These are phyloP conservation scores for Parascotia fuliginaria DNA, from an alignment of 2,888 invertebrate species.

Conservation along the genomic window DNA sequence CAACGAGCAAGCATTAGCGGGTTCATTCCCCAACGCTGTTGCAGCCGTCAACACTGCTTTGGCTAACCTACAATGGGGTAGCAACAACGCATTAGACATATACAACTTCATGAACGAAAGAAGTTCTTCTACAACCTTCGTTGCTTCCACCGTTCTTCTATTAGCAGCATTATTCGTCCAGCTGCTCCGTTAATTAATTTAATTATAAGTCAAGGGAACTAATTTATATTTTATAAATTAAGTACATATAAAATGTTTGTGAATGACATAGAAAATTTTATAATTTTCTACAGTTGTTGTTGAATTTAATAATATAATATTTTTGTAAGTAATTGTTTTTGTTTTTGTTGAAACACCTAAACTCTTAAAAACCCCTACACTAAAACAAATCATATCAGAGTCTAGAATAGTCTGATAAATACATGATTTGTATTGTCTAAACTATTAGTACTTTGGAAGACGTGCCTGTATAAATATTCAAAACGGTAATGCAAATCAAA, in stretches of 20 bases:
- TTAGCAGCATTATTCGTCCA: constrained; percentile 54
- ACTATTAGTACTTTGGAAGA: too few species aligned
- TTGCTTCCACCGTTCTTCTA: constrained; percentile 58
- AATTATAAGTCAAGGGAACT: constrained; percentile 26
- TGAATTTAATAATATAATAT: too few species aligned
- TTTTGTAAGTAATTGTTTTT: too few species aligned
- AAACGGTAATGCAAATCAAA: too few species aligned
- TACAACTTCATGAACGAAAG: constrained; percentile 41
- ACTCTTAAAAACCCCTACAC: too few species aligned
- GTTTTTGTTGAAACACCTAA: too few species aligned
- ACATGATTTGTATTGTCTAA: too few species aligned
- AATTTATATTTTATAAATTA: constrained; percentile 4
- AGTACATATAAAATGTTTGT: neutral
- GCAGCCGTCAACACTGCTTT: constrained; percentile 55
- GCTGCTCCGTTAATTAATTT: constrained; percentile 51
- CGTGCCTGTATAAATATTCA: too few species aligned
- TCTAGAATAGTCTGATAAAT: too few species aligned
- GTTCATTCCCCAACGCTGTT: constrained; percentile 54
- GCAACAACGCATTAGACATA: constrained; percentile 54
- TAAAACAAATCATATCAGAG: too few species aligned
- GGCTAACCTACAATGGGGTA: constrained; percentile 69
- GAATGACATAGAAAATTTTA: neutral
- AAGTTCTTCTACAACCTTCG: constrained; percentile 49
- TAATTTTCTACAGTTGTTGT: neutral
- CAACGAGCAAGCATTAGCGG: constrained; percentile 57